Base-by-base conservation (phyloP, 2,113 vertebrate genomes). In the Pavo muticus region DNA sequence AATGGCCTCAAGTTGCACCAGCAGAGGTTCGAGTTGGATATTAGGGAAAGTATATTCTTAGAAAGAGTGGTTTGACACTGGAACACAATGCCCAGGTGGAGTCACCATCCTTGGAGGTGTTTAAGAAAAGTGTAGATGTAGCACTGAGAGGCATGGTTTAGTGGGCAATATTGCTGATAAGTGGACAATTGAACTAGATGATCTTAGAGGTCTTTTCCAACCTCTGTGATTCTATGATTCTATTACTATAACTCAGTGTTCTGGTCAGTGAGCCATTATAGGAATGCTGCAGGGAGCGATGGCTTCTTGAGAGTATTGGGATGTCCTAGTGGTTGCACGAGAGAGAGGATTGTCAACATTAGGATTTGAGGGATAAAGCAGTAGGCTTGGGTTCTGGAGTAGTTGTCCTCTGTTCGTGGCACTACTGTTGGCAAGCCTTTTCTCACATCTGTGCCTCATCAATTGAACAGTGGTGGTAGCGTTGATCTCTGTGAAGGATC, bases 201-300 rank as follows among this genome's bases (percentile, higher is more conserved):
- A 17, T 25, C 20, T 50, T 50, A 50, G 48, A 50, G 24, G 24
- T 25, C 24, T 50, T 50, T 25, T 50, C 48, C 48, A 50, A 50
- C 15, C 27, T 54, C 52, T 30, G 5, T 30, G 15, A 54, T 54
- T 54, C 52, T 17, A 54, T 30, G 15, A 54, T 54, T 54, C 52
- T 17, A 54, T 29, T 54, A 30, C 71, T 59, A 11, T 30, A 2
- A 47, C 23, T 16, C 42, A 32, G 1, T 61, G 29, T 20, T 90
- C 19, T 80, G 14, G 23, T 48, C n/a, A 13, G 8, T 11, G 50
- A 70, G 65, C 35, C 6, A 50, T 39, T 57, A 45, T 9, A 56
- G 39, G 20, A 10, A 19, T 2, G 3, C 4, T 3, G 0, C 3
- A 67, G 35, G 29, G 25, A 60, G 8, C 10, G 25, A 64, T 56